Conservation (phyloP, 2,888 invertebrate species). For the Drosophila pegasa region DNA sequence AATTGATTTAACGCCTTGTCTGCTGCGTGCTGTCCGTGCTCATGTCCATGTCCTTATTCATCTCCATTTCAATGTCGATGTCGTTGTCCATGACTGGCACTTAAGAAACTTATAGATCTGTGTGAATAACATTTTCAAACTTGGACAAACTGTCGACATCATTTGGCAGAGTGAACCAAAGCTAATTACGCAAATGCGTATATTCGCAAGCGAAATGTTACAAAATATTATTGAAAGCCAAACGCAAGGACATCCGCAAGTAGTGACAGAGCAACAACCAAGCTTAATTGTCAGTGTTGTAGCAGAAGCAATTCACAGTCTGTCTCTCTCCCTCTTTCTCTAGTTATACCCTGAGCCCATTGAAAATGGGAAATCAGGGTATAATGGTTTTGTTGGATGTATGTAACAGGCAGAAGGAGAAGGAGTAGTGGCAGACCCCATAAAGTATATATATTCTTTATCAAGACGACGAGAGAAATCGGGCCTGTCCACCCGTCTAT, state of each 20-base stretch:
- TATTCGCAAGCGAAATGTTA: slow-evolving; percentile 7
- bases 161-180: slow-evolving; percentile 32
- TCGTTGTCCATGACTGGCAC: slow-evolving; percentile 24
- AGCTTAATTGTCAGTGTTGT: slow-evolving; percentile 19
- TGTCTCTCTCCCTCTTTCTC: too few relatives aligned
- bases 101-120: slow-evolving; percentile 20
- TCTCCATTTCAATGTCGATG: not conserved
- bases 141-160: slow-evolving; percentile 63
- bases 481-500: too few relatives aligned
- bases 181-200: slow-evolving; percentile 51
- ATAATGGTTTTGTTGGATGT: too few relatives aligned
- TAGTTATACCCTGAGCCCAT: too few relatives aligned
- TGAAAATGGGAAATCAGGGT: too few relatives aligned
- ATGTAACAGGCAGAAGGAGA: too few relatives aligned
- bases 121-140: slow-evolving; percentile 20
- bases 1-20: slow-evolving; percentile 56
- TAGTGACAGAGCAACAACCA: slow-evolving; percentile 7
- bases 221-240: slow-evolving; percentile 23
- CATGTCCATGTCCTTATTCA: slow-evolving; percentile 6
- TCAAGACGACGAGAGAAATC: too few relatives aligned
- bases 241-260: slow-evolving; percentile 18
- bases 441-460: too few relatives aligned
- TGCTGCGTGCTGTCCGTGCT: slow-evolving; percentile 5
- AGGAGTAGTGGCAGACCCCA: too few relatives aligned
- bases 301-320: not conserved